phyloP scores from a whole-genome alignment of 2,888 invertebrate genomes.

The Heterodera filipjevi region DNA sequence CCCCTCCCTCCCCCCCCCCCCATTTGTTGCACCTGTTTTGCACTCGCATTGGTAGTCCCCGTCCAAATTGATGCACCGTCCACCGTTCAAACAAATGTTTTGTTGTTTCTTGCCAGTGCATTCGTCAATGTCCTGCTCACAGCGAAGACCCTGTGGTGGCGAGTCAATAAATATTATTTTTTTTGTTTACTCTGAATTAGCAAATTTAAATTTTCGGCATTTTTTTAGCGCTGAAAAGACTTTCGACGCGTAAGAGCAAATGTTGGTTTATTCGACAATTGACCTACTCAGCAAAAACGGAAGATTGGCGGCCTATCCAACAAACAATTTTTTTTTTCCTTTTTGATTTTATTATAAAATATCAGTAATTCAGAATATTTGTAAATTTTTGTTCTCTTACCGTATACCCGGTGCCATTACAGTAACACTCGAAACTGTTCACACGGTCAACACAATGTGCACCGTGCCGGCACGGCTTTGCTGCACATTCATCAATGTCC shows the following conservation, averaged over 20 bases:
- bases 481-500: conserved; percentile 61
- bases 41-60: conserved; percentile 57
- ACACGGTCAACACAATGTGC: conserved; percentile 57
- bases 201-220: no score
- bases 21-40: conserved; percentile 38
- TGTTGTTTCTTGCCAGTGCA: conserved; percentile 31
- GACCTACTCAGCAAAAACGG: no score
- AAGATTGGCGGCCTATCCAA: no score
- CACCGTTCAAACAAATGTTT: conserved; percentile 54
- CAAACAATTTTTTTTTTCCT: no score
- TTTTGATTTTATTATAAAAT: no score
- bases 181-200: neutral
- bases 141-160: conserved; percentile 46
- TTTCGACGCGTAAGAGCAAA: neutral
- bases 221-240: neutral
- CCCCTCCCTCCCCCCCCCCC: no score
- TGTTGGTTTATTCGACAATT: no score
- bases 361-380: no score
- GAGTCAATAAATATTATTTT: neutral
- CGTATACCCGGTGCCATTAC: conserved; percentile 55
- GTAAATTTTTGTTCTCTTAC: no score
- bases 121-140: conserved; percentile 50
- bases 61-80: conserved; percentile 54
- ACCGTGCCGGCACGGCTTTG: conserved; percentile 51
- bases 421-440: conserved; percentile 59